Base-by-base conservation (phyloP, 2,113 vertebrate genomes). In the Willisornis vidua region DNA sequence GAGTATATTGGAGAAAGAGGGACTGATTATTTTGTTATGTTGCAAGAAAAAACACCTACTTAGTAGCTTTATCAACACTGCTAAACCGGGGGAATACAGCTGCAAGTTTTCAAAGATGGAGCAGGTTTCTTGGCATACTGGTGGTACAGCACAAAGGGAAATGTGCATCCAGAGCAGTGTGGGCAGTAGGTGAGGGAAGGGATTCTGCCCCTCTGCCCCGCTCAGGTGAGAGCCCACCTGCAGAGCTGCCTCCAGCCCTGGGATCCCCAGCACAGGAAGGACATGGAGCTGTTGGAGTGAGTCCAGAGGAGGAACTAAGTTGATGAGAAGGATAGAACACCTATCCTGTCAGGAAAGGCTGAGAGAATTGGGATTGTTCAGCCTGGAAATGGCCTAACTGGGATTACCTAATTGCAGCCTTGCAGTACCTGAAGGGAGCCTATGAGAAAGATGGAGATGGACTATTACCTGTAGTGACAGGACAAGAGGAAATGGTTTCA, bases 241-340 rank as follows among this genome's bases (percentile, higher is more conserved):
- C 39, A 61, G 28, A 31, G 29, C n/a, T 68, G 29, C 0, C 1
- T 7, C 39, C 62, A 61, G 13, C 2, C 0, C 54, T 52, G 77
- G 46, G 6, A 2, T 3, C 3, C 16, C 19, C 58, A 46, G 87
- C 19, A n/a, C 39, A 20, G 28, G 28, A 29, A 6, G 16, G 13
- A 61, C 0, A 1, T 24, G 70, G 54, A 68, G 15, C 12, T 67
- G 54, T 46, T 61, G 54, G 15, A 31, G 13, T 0, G 1, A 55
- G 2, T 10, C 29, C 71, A 76, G n/a, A 70, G 29, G 19, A 48
- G n/a, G 1, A 19, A 49, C 5, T 20, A 70, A 1, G 33, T 1
- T 35, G 26, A 29, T 5, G 29, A 68, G 41, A 55, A 10, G 45
- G 23, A 45, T 52, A 52, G 52, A 81, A 37, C 33, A 46, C 1